Evolutionary conservation across 2,797 vertebrate species (phyloP), one percentile per base, ranked within the genome.

Genomic region (Emys orbicularis): DNA sequence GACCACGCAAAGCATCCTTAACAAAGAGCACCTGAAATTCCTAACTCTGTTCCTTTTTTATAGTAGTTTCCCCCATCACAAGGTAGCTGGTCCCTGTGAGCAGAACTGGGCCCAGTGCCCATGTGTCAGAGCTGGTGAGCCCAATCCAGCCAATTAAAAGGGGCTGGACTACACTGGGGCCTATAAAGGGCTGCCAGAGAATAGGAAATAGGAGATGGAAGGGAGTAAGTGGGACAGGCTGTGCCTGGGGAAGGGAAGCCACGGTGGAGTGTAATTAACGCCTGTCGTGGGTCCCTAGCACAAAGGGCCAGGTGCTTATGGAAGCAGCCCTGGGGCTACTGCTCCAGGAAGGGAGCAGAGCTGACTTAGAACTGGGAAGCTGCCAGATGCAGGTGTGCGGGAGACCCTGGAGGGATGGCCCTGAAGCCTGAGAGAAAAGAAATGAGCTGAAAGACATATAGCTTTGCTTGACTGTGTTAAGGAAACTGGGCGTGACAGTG

Each of bases 1-100:
- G 54, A 57, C 76, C 81, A 88, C 13, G 72, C 92, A 87, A 88
- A 95, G 57, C 89, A 89, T 90, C 31, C 76, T 93, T 93, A 94
- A 79, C 21, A 90, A 95, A 61, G n/a, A 54, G 44, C 85, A 94
- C 86, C 65, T 94, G 61, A 92, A 93, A n/a, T 61, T 84, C 68
- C 79, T 27, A 44, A 54, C 47, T 92, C 91, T 37, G 18, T 41
- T 41, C 65, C n/a, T 19, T 72, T 72, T 41, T 41, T 18, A 72
- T 34, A 61, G 29, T 4, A 13, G 13, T 34, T 61, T 61, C 8
- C 61, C 8, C 18, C 18, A n/a, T 37, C 15, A 19, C 61, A 68
- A 68, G 34, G 34, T 37, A 68, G 61, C 34, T 3, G 34, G 16
- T 37, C 34, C n/a, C 61, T 68, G 61, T n/a, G 61, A 68, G 18